These are phyloP conservation scores for Lepidochitona cinerea DNA, from an alignment of 2,888 invertebrate genomes.

Conservation along the genomic window DNA sequence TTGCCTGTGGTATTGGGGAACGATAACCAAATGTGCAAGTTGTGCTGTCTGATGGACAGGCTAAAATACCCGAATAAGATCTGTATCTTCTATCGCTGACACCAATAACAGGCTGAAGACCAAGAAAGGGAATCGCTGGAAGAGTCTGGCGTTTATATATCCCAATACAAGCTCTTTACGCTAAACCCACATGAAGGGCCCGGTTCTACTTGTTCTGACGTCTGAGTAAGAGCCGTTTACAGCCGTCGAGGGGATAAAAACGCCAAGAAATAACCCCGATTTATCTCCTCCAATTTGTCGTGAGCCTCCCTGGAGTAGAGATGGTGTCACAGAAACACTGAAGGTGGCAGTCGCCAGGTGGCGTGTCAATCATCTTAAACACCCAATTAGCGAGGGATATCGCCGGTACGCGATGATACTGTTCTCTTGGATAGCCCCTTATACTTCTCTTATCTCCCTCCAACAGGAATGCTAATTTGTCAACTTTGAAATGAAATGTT, in stretches of 20 bases:
- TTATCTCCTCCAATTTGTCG: constrained; percentile 3
- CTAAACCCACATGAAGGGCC: too few species aligned
- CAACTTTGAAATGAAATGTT: constrained; percentile 4
- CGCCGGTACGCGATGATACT: neutral
- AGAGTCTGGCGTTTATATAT: too few species aligned
- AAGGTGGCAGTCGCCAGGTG: neutral
- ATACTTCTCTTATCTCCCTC: neutral
- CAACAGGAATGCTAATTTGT: constrained; percentile 5
- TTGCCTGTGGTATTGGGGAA: neutral
- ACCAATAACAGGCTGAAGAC: constrained; percentile 3
- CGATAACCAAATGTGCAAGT: constrained; percentile 7
- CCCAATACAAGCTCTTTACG: too few species aligned
- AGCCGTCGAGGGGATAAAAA: neutral
- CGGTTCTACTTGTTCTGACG: neutral
- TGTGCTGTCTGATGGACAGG: neutral
- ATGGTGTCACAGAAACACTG: neutral
- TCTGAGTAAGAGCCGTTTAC: neutral
- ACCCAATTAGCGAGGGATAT: constrained; percentile 3
- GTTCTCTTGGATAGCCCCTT: neutral
- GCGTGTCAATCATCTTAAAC: constrained; percentile 5
- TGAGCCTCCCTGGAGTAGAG: neutral
- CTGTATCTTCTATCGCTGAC: neutral
- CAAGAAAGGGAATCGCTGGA: neutral
- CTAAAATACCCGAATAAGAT: neutral
- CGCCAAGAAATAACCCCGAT: neutral